Base-by-base conservation (phyloP, 2,113 vertebrate species). In the Alethe diademata region DNA sequence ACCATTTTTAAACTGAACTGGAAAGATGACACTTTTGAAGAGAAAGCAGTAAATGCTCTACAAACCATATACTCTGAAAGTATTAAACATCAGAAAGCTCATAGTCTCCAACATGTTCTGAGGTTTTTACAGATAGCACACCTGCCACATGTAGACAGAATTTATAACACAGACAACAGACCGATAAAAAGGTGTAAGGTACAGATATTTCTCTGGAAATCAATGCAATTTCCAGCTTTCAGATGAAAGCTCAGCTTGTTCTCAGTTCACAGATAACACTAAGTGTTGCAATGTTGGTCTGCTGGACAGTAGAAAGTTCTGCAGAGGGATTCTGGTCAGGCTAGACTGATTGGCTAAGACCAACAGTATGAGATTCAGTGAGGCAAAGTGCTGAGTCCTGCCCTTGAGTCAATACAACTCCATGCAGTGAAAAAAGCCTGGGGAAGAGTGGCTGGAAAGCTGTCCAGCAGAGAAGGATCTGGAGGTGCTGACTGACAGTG, bases 91-190 rank as follows among this genome's bases (percentile, higher is more conserved):
- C 31, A 54, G 74, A 75, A 71, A 40, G 17, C 9, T 92, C 47
- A 16, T 20, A 54, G 13, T 51, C 19, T 75, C 31, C 48, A 51
- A 26, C 0, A 0, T 10, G 8, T 56, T 90, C 48, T 53, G 48
- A 71, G 9, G 7, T 26, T 78, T 84, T 58, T 73, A 54, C 4
- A 64, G 62, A 26, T 33, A 71, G 14, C 56, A 29, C 69, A 66
- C 3, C 14, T 45, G 25, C 18, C 29, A 3, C 12, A 10, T 53
- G 38, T 20, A 38, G 36, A 65, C 42, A 35, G 73, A 48, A 24
- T 19, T 67, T 0, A 0, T 38, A 45, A 74, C n/a, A 64, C 7
- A 31, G 54, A n/a, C 0, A 3, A 58, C 14, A 85, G 19, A 33
- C n/a, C 33, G 64, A 26, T 56, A 51, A 50, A 35, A 51, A 62